Evolutionary conservation across 2,888 invertebrate species (phyloP).

Genomic region (Thereva nobilitata): DNA sequence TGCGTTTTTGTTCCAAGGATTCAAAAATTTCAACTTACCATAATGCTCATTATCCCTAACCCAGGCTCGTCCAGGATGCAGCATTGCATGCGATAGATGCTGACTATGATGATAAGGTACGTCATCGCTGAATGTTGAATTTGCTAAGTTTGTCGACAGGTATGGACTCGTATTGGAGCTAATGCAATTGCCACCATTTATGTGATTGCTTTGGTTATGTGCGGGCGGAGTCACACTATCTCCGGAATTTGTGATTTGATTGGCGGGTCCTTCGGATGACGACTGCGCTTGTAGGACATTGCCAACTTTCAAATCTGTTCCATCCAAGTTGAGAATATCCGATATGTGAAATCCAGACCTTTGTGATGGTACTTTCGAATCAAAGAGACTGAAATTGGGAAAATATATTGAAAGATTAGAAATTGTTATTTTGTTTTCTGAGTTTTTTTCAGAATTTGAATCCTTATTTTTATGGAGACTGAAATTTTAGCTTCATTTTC

Average conservation of each 20-base stretch:
- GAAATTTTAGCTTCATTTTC: no score
- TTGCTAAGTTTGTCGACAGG: slow-evolving; percentile 46
- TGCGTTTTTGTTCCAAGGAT: not conserved
- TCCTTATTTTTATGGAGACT: no score
- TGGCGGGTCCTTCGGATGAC: slow-evolving; percentile 18
- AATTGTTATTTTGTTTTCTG: no score
- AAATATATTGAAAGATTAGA: not conserved
- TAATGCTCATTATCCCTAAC: slow-evolving; percentile 57
- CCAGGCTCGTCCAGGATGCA: slow-evolving; percentile 53
- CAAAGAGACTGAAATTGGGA: slow-evolving; percentile 70
- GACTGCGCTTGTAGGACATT: slow-evolving; percentile 32
- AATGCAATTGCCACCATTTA: slow-evolving; percentile 20
- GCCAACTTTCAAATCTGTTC: slow-evolving; percentile 57
- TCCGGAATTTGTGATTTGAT: slow-evolving; percentile 16
- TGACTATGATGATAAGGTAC: slow-evolving; percentile 53
- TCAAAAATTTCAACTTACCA: slow-evolving; percentile 49
- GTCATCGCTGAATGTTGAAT: slow-evolving; percentile 52
- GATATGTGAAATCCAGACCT: slow-evolving; percentile 89
- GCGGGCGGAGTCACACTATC: slow-evolving; percentile 11
- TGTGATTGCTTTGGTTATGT: slow-evolving; percentile 41
- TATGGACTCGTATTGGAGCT: slow-evolving; percentile 18
- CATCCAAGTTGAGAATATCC: slow-evolving; percentile 89
- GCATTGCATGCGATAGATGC: slow-evolving; percentile 56
- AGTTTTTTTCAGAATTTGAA: no score
- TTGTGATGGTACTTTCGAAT: slow-evolving; percentile 66